These are phyloP conservation scores for Psittacula derbiana DNA, from an alignment of 2,797 vertebrate genomes.

Conservation along the genomic window DNA sequence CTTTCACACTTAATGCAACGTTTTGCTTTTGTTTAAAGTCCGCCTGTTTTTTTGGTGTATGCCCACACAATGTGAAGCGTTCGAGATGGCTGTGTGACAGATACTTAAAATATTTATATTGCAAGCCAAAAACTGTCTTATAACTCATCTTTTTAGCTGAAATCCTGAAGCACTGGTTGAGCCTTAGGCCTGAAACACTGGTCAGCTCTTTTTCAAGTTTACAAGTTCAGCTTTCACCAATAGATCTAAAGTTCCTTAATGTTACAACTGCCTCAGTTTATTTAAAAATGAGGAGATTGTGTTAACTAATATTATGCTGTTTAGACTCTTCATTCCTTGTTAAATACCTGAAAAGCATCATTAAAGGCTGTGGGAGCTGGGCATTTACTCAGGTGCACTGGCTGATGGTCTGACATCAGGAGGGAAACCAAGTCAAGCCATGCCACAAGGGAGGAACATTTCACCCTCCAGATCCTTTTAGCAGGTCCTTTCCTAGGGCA, in stretches of 20 bases:
- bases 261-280: background rate
- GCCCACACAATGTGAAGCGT: background rate
- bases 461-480: background rate
- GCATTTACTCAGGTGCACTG: background rate
- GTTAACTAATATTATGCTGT: background rate
- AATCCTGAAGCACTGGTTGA: background rate
- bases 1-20: background rate
- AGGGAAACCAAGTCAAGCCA: background rate
- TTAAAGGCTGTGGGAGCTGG: background rate
- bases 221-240: background rate
- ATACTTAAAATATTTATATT: slow-evolving; percentile 1
- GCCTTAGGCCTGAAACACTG: background rate
- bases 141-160: background rate
- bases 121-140: background rate
- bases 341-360: background rate
- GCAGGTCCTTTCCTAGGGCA: slow-evolving; percentile 5
- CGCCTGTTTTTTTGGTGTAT: background rate
- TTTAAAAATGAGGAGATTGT: background rate
- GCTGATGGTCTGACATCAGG: background rate
- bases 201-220: background rate
- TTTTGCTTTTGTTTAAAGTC: background rate
- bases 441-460: background rate
- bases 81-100: background rate
- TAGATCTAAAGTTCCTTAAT: background rate
- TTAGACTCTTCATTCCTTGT: background rate